Percentiles rank a stretch among this genome's conserved stretches.
These are phyloP conservation scores for Cliona cf. orientalis DNA, from an alignment of 37 sponge, comb jelly and placozoan species.

Conservation along the genomic window DNA sequence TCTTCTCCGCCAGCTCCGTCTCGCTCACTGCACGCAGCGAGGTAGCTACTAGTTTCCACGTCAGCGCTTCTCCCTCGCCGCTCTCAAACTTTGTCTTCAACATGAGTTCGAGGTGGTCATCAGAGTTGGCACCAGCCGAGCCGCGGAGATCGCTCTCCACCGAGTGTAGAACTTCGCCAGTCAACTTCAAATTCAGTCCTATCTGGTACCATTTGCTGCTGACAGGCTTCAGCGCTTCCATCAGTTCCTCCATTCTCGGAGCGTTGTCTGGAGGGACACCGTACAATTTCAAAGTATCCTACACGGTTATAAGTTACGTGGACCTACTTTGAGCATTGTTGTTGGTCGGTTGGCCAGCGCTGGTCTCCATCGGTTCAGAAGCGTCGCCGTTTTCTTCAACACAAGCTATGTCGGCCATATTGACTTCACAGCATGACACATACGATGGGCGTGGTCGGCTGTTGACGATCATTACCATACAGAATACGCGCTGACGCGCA, in stretches of 20 bases:
- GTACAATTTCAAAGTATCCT: not conserved
- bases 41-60: conserved; percentile 2
- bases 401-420: too few species aligned
- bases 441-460: too few species aligned
- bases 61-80: not conserved
- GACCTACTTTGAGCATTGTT: too few species aligned
- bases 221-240: not conserved
- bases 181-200: conserved; percentile 17
- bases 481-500: too few species aligned
- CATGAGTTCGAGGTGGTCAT: not conserved
- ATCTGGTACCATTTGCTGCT: conserved; percentile 34
- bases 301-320: too few species aligned
- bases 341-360: too few species aligned
- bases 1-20: conserved; percentile 6
- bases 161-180: not conserved
- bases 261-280: not conserved
- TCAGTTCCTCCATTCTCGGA: not conserved
- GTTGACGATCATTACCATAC: too few species aligned
- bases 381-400: too few species aligned
- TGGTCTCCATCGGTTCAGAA: too few species aligned
- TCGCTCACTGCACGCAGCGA: not conserved
- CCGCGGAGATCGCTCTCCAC: conserved; percentile 20
- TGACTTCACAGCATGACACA: too few species aligned
- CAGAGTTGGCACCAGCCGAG: not conserved
- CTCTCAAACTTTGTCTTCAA: not conserved